These are phyloP conservation scores for Drosophila dunni DNA, from an alignment of 1,140 invertebrate genomes.

Conservation along the genomic window DNA sequence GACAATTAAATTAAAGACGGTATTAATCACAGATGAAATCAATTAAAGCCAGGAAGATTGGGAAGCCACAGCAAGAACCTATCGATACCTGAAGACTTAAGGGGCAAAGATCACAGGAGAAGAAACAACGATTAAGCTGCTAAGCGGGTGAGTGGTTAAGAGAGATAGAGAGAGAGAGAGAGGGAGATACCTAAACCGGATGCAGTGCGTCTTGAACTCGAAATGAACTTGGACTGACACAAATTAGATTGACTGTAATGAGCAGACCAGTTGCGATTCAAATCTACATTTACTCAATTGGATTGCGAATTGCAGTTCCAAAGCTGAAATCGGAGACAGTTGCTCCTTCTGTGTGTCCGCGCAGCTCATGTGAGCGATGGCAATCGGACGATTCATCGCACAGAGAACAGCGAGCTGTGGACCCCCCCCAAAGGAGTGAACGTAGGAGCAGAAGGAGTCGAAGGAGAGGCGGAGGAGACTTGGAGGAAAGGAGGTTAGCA, in stretches of 20 bases:
- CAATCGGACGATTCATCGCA: constrained; percentile 76
- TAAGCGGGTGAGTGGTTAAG: too few species aligned
- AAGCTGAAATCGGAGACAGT: background rate
- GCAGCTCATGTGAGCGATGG: constrained; percentile 77
- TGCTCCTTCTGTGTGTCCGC: constrained; percentile 63
- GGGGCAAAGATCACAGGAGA: too few species aligned
- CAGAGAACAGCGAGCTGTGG: constrained; percentile 51
- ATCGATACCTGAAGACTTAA: too few species aligned
- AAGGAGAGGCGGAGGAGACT: too few species aligned
- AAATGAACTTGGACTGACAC: constrained; percentile 30
- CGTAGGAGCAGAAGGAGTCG: background rate
- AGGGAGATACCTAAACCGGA: constrained; percentile 45
- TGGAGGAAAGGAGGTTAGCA: background rate
- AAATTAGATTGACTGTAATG: constrained; percentile 83
- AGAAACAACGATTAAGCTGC: too few species aligned
- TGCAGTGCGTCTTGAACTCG: constrained; percentile 66
- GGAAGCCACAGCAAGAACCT: too few species aligned
- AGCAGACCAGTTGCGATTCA: constrained; percentile 60
- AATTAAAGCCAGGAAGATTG: background rate
- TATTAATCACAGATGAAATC: background rate
- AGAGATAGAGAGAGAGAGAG: too few species aligned
- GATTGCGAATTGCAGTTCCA: background rate
- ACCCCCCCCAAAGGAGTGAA: constrained; percentile 1
- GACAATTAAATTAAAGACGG: too few species aligned
- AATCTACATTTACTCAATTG: constrained; percentile 40